A percentile compares a stretch with the other conserved stretches of the same genome.
These are phyloP conservation scores for Hirtodrosophila cameraria DNA, from an alignment of 2,888 invertebrate species.

Conservation along the genomic window DNA sequence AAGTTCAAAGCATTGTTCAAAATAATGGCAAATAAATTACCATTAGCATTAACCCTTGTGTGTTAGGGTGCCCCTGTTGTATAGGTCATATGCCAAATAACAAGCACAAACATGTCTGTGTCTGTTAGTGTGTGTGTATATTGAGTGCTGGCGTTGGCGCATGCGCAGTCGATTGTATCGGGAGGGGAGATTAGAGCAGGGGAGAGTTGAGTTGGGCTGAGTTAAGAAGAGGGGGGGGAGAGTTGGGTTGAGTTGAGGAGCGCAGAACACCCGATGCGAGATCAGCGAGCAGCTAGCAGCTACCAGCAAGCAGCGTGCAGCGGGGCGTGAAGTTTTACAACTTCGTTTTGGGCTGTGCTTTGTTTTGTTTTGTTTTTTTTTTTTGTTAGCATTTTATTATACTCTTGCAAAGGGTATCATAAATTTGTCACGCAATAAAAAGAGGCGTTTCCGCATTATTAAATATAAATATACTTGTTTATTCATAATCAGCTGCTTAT, in stretches of 20 bases:
- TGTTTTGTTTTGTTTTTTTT: constrained; percentile 56
- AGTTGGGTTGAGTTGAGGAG: neutral
- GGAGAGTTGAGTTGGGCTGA: too few species aligned
- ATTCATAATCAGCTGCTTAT: too few species aligned
- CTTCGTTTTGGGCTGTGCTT: constrained; percentile 65
- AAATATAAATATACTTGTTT: too few species aligned
- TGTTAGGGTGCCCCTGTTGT: constrained; percentile 32
- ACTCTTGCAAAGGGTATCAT: too few species aligned
- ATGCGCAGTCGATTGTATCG: constrained; percentile 68
- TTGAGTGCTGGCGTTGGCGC: constrained; percentile 48
- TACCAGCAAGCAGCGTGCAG: constrained; percentile 37
- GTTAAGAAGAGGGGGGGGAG: neutral
- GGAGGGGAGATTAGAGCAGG: too few species aligned
- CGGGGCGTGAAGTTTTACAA: constrained; percentile 71
- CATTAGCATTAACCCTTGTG: constrained; percentile 52
- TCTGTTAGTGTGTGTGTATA: constrained; percentile 12
- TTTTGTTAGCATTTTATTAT: constrained; percentile 1
- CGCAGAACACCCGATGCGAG: constrained; percentile 64
- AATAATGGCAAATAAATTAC: constrained; percentile 39
- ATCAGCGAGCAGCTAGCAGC: constrained; percentile 25
- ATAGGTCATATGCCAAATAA: constrained; percentile 41
- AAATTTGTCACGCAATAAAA: too few species aligned
- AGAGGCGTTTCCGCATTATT: too few species aligned
- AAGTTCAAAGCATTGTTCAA: constrained; percentile 41
- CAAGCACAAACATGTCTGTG: constrained; percentile 2